Conservation (phyloP, 2,113 vertebrate species). For the Chaetops frenatus region DNA sequence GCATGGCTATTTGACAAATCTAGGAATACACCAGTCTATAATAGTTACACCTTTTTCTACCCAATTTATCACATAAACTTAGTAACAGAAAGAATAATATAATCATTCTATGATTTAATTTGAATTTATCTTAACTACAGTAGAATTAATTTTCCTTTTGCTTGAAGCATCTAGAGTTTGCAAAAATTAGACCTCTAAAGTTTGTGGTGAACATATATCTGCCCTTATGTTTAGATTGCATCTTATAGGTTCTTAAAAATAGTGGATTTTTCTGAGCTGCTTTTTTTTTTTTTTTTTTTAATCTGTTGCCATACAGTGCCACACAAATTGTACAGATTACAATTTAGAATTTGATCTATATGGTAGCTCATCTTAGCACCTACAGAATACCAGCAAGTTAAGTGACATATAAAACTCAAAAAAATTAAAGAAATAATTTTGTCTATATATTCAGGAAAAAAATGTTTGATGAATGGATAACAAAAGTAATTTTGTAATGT, state of each 20-base stretch:
- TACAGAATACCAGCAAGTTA: not conserved
- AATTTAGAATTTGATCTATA: not conserved
- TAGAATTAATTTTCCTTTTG: not conserved
- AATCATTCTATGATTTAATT: not conserved
- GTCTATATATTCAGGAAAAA: not conserved
- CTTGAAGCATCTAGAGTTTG: not conserved
- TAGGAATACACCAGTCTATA: not conserved
- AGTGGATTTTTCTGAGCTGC: accelerated
- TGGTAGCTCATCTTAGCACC: not conserved
- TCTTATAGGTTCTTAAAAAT: not conserved
- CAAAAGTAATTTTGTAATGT: not conserved
- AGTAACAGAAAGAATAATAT: not conserved
- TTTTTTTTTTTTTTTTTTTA: too few species aligned
- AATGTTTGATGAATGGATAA: not conserved
- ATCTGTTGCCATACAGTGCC: not conserved
- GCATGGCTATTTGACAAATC: not conserved
- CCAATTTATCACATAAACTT: not conserved
- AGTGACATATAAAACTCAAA: not conserved
- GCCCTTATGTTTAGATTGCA: not conserved
- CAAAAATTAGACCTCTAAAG: not conserved
- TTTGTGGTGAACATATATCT: not conserved
- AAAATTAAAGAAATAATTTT: not conserved
- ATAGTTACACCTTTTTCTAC: not conserved
- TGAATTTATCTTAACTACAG: not conserved
- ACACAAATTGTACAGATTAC: not conserved